Conservation (phyloP, 2,797 vertebrate species). For the Anabacerthia variegaticeps region DNA sequence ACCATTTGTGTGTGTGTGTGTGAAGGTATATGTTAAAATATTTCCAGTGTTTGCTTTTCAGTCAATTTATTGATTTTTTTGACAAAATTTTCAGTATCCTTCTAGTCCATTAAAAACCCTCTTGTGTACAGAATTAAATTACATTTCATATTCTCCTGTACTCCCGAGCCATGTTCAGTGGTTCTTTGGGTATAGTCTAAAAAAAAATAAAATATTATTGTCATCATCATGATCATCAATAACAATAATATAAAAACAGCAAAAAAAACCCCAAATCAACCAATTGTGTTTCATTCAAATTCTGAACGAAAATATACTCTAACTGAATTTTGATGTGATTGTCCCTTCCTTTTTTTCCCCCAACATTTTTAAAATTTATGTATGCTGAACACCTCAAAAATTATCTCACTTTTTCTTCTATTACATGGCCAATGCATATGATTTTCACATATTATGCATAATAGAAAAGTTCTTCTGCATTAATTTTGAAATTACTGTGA, state of each 20-base stretch:
- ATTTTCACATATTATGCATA: neutral
- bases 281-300: neutral
- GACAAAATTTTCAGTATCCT: neutral
- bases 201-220: neutral
- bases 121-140: neutral
- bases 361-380: neutral
- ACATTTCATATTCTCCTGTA: neutral
- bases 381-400: neutral
- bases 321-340: neutral
- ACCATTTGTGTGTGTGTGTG: neutral
- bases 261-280: neutral
- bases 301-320: neutral
- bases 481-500: neutral
- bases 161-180: neutral
- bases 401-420: neutral
- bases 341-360: neutral
- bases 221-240: no score
- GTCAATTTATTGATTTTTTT: neutral
- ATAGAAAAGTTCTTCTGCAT: neutral
- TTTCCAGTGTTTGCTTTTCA: neutral
- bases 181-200: neutral
- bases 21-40: neutral
- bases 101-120: neutral
- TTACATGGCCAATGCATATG: neutral
- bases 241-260: rapidly evolving